Percentiles rank a stretch among this genome's conserved stretches.
Conservation (phyloP, 2,888 invertebrate genomes). For the Scaptodrosophila latifasciaeformis region DNA sequence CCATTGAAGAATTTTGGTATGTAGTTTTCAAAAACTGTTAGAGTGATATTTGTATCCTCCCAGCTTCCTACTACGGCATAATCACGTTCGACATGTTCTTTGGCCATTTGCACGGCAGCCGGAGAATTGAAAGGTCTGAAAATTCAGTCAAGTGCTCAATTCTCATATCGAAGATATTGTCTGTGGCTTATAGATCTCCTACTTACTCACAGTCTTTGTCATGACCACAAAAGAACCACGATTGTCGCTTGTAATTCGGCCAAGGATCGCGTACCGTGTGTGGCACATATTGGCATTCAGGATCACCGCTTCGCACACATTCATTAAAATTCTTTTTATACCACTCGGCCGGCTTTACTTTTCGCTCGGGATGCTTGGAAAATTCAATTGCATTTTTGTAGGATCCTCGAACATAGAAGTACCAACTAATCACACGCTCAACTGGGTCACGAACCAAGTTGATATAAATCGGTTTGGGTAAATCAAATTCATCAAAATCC, state of each 20-base stretch:
- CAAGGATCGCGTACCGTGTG: conserved; percentile 78
- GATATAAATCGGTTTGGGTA: conserved; percentile 85
- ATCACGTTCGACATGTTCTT: conserved; percentile 87
- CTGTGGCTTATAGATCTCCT: not conserved
- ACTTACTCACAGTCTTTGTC: conserved; percentile 86
- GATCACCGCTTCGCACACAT: conserved; percentile 88
- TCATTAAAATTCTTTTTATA: conserved; percentile 84
- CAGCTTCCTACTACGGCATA: conserved; percentile 92
- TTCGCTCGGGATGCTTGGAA: conserved; percentile 84
- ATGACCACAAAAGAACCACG: conserved; percentile 92
- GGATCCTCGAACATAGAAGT: conserved; percentile 83
- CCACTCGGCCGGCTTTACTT: conserved; percentile 60
- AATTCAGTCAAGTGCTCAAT: conserved; percentile 10
- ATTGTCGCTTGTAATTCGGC: conserved; percentile 87
- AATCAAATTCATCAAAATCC: conserved; percentile 87
- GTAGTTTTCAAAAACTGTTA: conserved; percentile 87
- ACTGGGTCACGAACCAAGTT: conserved; percentile 92
- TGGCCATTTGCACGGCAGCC: conserved; percentile 88
- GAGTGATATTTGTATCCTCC: conserved; percentile 89
- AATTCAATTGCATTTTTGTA: conserved; percentile 80
- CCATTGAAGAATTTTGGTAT: conserved; percentile 88
- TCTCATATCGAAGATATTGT: not conserved
- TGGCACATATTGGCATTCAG: conserved; percentile 86
- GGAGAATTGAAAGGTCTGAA: conserved; percentile 85
- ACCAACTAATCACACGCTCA: conserved; percentile 92